These are phyloP conservation scores for Xylocampa areola DNA, from an alignment of 2,888 invertebrate species.

Conservation along the genomic window DNA sequence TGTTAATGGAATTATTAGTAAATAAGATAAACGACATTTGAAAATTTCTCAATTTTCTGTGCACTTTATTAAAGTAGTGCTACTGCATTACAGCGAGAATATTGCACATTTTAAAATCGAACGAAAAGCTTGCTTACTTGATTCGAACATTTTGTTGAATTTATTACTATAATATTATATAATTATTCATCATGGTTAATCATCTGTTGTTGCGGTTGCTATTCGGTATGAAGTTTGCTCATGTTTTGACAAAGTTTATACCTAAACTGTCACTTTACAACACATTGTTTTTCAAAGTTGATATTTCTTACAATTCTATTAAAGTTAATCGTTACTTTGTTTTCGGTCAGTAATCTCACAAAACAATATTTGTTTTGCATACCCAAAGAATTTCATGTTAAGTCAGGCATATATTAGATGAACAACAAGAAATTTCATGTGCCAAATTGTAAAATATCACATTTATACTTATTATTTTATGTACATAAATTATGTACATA, in stretches of 20 bases:
- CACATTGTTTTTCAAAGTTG: constrained; percentile 56
- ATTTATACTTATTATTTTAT: constrained; percentile 60
- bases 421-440: constrained; percentile 68
- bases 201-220: constrained; percentile 42
- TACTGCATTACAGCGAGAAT: constrained; percentile 25
- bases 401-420: constrained; percentile 63
- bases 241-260: constrained; percentile 59
- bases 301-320: constrained; percentile 67
- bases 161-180: constrained; percentile 32
- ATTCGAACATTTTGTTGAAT: constrained; percentile 51
- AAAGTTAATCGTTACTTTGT: constrained; percentile 72
- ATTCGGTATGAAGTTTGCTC: constrained; percentile 47
- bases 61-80: constrained; percentile 37
- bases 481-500: constrained; percentile 61
- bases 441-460: constrained; percentile 81
- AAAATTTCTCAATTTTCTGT: constrained; percentile 50
- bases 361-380: constrained; percentile 65
- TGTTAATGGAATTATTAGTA: constrained; percentile 84
- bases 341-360: constrained; percentile 79
- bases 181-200: constrained; percentile 34
- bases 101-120: constrained; percentile 45
- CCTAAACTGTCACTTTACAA: constrained; percentile 55
- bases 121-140: constrained; percentile 41
- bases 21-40: constrained; percentile 79
- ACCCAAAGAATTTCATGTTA: constrained; percentile 74